Conservation (phyloP, 1,140 invertebrate species). For the Nephila pilipes region DNA sequence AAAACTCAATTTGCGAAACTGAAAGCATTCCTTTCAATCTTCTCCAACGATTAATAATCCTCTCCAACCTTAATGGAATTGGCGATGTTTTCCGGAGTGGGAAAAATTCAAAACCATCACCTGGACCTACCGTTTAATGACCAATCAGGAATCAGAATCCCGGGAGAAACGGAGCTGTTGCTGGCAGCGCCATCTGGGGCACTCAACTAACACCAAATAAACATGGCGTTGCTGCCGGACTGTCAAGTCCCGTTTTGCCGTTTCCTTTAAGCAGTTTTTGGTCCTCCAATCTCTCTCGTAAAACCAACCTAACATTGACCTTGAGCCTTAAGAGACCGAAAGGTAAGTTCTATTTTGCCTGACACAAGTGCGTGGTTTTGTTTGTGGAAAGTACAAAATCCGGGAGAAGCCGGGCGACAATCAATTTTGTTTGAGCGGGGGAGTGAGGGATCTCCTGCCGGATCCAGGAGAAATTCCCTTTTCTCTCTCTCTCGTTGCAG, state of each 20-base stretch:
- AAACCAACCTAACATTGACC: neutral
- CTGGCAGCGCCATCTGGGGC: neutral
- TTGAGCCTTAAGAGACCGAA: neutral
- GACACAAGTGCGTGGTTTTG: neutral
- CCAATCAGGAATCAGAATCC: conserved; percentile 13
- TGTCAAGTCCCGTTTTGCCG: neutral
- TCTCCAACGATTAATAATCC: neutral
- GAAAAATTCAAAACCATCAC: conserved; percentile 30
- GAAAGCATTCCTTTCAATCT: neutral
- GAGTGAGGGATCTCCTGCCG: neutral
- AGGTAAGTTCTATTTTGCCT: neutral
- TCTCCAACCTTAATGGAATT: neutral
- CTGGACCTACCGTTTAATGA: neutral
- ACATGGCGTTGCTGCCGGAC: conserved; percentile 14
- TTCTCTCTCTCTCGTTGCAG: too few species aligned
- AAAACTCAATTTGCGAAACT: neutral
- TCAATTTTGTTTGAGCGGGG: neutral
- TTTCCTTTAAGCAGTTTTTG: neutral
- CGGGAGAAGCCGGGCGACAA: neutral
- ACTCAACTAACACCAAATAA: neutral
- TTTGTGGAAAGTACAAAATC: neutral
- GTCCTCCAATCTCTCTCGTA: neutral
- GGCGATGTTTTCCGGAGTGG: neutral
- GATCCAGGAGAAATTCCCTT: neutral
- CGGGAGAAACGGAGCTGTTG: neutral